phyloP scores from a whole-genome alignment of 2,797 vertebrate genomes.

The Molothrus ater region DNA sequence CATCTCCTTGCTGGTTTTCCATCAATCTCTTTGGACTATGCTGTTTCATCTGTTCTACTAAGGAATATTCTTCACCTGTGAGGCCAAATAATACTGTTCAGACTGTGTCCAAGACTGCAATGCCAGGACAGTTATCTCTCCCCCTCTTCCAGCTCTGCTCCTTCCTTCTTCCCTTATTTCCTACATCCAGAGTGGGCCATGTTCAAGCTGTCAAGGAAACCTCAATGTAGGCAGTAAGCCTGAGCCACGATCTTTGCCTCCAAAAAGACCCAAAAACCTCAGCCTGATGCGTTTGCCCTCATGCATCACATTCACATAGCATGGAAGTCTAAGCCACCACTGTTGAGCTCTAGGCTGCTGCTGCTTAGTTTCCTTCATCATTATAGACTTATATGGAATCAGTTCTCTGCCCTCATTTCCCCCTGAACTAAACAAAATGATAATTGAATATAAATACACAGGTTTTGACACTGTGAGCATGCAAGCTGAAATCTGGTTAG shows the following conservation, averaged over 20 bases:
- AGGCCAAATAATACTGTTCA: neutral
- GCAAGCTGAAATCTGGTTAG: neutral
- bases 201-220: neutral
- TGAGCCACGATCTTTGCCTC: neutral
- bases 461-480: neutral
- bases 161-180: neutral
- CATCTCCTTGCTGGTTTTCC: neutral
- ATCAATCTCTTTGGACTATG: neutral
- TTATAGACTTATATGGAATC: neutral
- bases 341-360: neutral
- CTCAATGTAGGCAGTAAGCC: neutral
- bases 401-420: neutral
- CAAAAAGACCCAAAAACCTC: neutral
- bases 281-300: neutral
- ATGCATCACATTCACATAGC: neutral
- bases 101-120: neutral
- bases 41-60: neutral
- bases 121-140: neutral
- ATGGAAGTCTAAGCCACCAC: neutral
- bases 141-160: neutral
- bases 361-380: rapidly evolving
- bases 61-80: neutral
- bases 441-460: neutral
- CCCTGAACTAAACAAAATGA: neutral
- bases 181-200: neutral